Evolutionary conservation across 2,797 vertebrate genomes (phyloP).

Genomic region (Protonibea diacanthus): DNA sequence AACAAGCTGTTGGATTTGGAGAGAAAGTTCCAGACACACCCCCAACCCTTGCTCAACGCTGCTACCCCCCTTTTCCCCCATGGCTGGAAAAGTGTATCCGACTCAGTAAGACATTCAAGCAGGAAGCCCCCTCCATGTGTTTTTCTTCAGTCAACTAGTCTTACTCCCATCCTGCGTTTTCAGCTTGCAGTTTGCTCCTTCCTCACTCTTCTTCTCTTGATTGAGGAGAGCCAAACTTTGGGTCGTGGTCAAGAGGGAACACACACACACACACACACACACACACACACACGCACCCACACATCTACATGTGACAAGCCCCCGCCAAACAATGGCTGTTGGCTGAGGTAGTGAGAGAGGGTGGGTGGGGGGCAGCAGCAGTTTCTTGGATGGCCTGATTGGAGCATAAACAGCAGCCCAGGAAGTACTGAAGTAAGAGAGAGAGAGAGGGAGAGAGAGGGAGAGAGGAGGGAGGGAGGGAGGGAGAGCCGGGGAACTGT

Average conservation of each 20-base stretch:
- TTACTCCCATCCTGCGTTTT: conserved; percentile 32
- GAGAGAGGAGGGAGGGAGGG: conserved; percentile 29
- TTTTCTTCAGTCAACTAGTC: conserved; percentile 31
- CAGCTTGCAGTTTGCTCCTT: conserved; percentile 9
- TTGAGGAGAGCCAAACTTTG: conserved; percentile 44
- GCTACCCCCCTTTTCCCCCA: conserved; percentile 25
- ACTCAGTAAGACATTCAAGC: conserved; percentile 50
- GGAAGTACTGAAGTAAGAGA: conserved; percentile 80
- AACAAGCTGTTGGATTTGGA: conserved; percentile 78
- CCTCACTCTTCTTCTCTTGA: conserved; percentile 18
- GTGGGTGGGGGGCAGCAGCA: conserved; percentile 49
- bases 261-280: conserved; percentile 50
- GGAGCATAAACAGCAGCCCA: conserved; percentile 82
- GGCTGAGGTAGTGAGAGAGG: conserved; percentile 49
- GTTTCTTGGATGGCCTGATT: conserved; percentile 79
- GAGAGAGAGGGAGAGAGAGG: conserved; percentile 28
- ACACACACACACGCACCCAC: conserved; percentile 49
- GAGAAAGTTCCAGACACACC: conserved; percentile 77
- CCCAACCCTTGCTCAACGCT: conserved; percentile 49
- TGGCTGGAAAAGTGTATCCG: conserved; percentile 56
- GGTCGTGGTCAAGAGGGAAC: conserved; percentile 45
- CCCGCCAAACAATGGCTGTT: conserved; percentile 73
- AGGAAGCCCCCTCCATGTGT: conserved; percentile 60
- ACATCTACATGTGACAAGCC: conserved; percentile 70
- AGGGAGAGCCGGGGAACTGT: conserved; percentile 58